Evolutionary conservation across 1,140 invertebrate species (phyloP), one percentile per base, ranked within the genome.

Genomic region (Drosophila bocki): DNA sequence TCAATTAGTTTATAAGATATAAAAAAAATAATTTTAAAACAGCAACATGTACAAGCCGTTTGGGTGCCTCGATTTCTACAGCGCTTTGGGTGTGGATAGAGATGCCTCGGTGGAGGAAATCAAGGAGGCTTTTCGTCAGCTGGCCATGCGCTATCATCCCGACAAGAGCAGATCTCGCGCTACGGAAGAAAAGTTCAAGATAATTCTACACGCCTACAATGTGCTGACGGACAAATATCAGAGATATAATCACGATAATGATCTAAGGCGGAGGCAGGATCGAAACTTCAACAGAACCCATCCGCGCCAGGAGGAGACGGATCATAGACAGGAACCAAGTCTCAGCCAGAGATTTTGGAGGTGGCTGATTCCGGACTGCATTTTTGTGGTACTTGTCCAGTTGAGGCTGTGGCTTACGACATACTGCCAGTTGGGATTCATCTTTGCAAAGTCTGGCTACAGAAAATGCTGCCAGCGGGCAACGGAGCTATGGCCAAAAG

Each of bases 21-120:
- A 7, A 6, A 47, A 13, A 6, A 13, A 3, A 22, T 13, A 12
- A 2, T 47, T 47, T 22, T 45, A 1, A 3, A 45, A 47, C 12
- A 22, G 45, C 39, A 47, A 47, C 17, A 75, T 61, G 59, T 57
- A 45, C 15, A 32, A 29, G 44, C 7, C 41, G 12, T 47, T 53
- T 45, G 61, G 48, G n/a, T 45, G 12, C 22, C 9, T 35, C 7
- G 26, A 68, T 41, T 35, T 59, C 13, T 68, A 68, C 37, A 29
- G 2, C 0, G 53, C 45, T 29, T 33, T 75, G n/a, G 12, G 32
- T 2, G 19, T 75, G 15, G 3, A n/a, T 1, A 26, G 3, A 15
- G 19, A n/a, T 0, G 35, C 53, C 32, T 22, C 53, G n/a, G 9
- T 8, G n/a, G 53, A 35, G 12, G 53, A 56, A 1, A 56, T 56